Conservation (phyloP, 2,888 invertebrate species). For the Acleris cristana region DNA sequence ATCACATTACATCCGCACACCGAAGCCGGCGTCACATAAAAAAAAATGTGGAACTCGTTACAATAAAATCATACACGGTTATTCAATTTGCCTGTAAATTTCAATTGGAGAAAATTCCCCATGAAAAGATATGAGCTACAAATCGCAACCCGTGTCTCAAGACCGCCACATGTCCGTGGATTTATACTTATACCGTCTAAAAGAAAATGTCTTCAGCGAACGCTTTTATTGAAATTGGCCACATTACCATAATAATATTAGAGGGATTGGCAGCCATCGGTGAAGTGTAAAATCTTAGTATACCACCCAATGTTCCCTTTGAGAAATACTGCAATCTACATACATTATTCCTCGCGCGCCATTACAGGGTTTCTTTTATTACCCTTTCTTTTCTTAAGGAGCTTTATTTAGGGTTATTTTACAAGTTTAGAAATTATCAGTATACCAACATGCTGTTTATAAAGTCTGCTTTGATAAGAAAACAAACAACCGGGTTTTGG, state of each 20-base stretch:
- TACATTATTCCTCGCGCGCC: constrained; percentile 61
- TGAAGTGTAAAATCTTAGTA: constrained; percentile 76
- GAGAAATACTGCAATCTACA: constrained; percentile 60
- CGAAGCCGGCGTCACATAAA: constrained; percentile 1
- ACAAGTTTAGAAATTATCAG: constrained; percentile 19
- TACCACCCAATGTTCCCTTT: constrained; percentile 65
- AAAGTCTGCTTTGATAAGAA: neutral
- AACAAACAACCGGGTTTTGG: no score
- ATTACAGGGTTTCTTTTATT: constrained; percentile 71
- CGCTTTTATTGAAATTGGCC: constrained; percentile 82
- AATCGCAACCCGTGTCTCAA: constrained; percentile 68
- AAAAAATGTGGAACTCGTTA: constrained; percentile 40
- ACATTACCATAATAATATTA: constrained; percentile 83
- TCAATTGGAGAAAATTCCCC: constrained; percentile 53
- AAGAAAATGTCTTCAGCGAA: constrained; percentile 70
- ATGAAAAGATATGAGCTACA: constrained; percentile 71
- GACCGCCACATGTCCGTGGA: constrained; percentile 70
- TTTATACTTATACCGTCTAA: constrained; percentile 71
- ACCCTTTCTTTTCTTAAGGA: constrained; percentile 67
- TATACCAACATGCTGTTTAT: constrained; percentile 2
- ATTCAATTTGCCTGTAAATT: constrained; percentile 56
- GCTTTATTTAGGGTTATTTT: constrained; percentile 46
- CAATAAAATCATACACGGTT: constrained; percentile 49
- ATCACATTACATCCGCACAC: constrained; percentile 5
- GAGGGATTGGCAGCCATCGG: constrained; percentile 79